Evolutionary conservation across 2,888 invertebrate genomes (phyloP), one percentile per base, ranked within the genome.

Genomic region (Zaprionus lineosus): DNA sequence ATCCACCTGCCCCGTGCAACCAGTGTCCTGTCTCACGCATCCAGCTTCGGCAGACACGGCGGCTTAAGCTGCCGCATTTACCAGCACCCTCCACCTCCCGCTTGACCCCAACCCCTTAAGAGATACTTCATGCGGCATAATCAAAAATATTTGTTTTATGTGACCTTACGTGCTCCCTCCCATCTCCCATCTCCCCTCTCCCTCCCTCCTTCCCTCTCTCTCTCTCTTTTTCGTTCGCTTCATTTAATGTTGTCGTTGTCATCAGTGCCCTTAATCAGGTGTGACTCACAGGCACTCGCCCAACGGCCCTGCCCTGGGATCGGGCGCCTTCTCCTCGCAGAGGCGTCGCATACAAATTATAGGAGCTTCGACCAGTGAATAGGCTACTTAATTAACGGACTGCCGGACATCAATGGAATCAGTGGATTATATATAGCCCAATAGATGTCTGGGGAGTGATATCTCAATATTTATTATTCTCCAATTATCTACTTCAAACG

Each of bases 131-230:
- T n/a, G n/a, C n/a, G n/a, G 50, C 68, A 77, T 77, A 77, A 81
- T 77, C 74, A 77, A 77, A 84, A 77, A 71, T 68, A 59, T 77
- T 79, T 84, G 64, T 74, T 74, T 65, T 63, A 74, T 74, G 67
- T 64, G 82, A 84, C 71, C 77, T 82, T 84, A n/a, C n/a, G n/a
- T n/a, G n/a, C 39, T 18, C 14, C 16, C 16, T 37, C 29, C 21
- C 29, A 12, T 14, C 16, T 6, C 19, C 7, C 11, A 14, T 3
- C 7, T 14, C 24, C 15, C 9, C 8, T 29, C 3, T 29, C 8
- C 9, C 8, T 29, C 3, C 9, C 4, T 2, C 2, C 14, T 7
- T 12, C 8, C 5, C 14, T 12, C 15, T 3, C 3, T 19, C 26
- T 14, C 12, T 11, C 4, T 19, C 3, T 29, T n/a, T n/a, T n/a